Percentiles rank a stretch among this genome's conserved stretches.
Evolutionary conservation across 2,113 vertebrate genomes (phyloP).

Genomic region (Nycticorax nycticorax): DNA sequence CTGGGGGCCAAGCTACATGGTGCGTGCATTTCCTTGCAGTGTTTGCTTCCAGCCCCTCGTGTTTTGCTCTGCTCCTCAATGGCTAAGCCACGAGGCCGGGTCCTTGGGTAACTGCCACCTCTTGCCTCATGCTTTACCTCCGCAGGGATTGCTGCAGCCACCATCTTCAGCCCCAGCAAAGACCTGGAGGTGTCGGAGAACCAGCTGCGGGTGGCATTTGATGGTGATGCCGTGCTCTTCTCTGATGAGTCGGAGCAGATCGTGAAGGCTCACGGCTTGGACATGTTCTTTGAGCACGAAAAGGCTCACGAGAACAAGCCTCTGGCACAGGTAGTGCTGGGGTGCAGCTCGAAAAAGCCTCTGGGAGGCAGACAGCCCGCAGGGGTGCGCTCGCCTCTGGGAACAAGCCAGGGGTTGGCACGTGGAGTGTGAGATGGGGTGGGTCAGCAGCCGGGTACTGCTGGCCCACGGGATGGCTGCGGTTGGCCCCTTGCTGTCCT

Average conservation of each 20-base stretch:
- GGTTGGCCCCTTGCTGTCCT: rapidly evolving
- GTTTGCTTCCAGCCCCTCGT: neutral
- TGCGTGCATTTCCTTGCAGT: neutral
- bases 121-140: neutral
- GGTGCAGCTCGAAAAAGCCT: neutral
- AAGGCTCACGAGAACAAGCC: conserved; percentile 91
- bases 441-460: neutral
- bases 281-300: conserved; percentile 94
- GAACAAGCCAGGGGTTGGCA: rapidly evolving
- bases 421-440: rapidly evolving
- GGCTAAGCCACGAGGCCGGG: rapidly evolving
- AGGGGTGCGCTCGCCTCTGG: neutral
- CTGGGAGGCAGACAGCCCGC: neutral
- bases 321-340: conserved; percentile 85
- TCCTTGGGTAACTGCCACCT: neutral
- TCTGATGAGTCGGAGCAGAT: conserved; percentile 95
- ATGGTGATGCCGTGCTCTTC: conserved; percentile 93
- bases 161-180: conserved; percentile 89
- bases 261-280: conserved; percentile 90
- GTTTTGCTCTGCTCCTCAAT: neutral
- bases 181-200: conserved; percentile 83
- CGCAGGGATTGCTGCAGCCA: conserved; percentile 92
- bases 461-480: rapidly evolving
- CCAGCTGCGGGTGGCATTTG: conserved; percentile 93
- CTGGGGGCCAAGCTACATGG: neutral